phyloP scores from a whole-genome alignment of 2,113 vertebrate species.

The Murina feae region DNA sequence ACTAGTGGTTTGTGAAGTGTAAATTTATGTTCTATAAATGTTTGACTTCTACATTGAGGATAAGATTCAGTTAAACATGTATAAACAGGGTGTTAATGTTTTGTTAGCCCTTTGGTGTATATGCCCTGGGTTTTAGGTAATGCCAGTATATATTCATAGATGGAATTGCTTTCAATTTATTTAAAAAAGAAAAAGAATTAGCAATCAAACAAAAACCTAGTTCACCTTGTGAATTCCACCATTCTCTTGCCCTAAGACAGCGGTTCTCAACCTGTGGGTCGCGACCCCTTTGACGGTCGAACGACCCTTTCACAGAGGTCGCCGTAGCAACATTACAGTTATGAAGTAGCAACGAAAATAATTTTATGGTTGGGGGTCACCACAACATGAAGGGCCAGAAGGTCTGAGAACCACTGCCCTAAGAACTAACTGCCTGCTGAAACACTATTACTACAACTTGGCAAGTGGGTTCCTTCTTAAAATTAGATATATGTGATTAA shows the following conservation, averaged over 20 bases:
- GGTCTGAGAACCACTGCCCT: too few relatives aligned
- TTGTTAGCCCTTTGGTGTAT: not conserved
- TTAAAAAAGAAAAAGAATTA: not conserved
- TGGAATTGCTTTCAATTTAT: constrained; percentile 31
- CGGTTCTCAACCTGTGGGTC: too few relatives aligned
- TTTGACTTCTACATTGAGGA: constrained; percentile 8
- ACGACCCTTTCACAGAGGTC: too few relatives aligned
- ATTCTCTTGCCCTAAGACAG: not conserved
- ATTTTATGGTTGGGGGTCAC: too few relatives aligned
- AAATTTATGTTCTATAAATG: constrained; percentile 21
- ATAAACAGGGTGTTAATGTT: not conserved
- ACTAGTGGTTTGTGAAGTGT: not conserved
- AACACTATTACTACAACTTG: constrained; percentile 38
- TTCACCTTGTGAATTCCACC: constrained; percentile 24
- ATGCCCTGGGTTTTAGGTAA: not conserved
- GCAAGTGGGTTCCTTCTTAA: constrained; percentile 30
- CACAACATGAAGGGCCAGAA: too few relatives aligned
- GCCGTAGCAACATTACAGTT: too few relatives aligned
- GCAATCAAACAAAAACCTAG: not conserved
- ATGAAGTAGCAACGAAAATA: too few relatives aligned
- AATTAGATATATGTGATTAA: constrained; percentile 37
- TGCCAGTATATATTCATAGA: constrained; percentile 25
- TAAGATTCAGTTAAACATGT: not conserved
- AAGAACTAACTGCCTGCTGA: not conserved
- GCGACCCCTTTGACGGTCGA: too few relatives aligned